Evolutionary conservation across 2,888 invertebrate species (phyloP).

Genomic region (Ichneumoninae sp.): DNA sequence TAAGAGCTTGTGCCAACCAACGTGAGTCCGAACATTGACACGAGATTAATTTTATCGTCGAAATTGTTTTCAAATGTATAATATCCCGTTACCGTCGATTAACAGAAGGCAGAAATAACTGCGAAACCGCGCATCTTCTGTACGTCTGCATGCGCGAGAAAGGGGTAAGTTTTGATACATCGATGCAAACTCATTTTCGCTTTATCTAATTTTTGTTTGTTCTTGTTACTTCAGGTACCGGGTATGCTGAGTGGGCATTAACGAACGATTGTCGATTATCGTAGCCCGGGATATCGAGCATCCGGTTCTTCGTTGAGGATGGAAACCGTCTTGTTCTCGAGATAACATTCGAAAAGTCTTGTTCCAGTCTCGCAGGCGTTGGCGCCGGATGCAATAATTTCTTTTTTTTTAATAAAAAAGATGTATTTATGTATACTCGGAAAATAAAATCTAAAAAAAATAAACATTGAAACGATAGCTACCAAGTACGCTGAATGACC

Average conservation of each 20-base stretch:
- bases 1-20: conserved; percentile 50
- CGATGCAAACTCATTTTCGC: not conserved
- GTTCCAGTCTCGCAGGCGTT: conserved; percentile 63
- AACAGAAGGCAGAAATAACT: conserved; percentile 54
- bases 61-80: not conserved
- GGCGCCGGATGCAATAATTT: conserved; percentile 52
- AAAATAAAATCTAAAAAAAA: not conserved
- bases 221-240: conserved; percentile 22
- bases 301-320: conserved; percentile 23
- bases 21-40: conserved; percentile 38
- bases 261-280: not conserved
- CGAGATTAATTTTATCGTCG: not conserved
- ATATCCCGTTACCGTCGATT: not conserved
- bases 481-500: too few relatives aligned
- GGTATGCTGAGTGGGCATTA: conserved; percentile 22
- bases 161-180: conserved; percentile 42
- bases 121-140: conserved; percentile 58
- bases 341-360: conserved; percentile 64
- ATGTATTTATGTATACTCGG: conserved; percentile 5
- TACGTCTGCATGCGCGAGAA: conserved; percentile 39
- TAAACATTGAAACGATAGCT: conserved; percentile 41
- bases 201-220: not conserved
- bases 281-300: not conserved
- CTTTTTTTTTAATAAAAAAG: not conserved
- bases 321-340: conserved; percentile 52